Evolutionary conservation across 2,797 vertebrate species (phyloP).

Genomic region (Benthosema pterotum): DNA sequence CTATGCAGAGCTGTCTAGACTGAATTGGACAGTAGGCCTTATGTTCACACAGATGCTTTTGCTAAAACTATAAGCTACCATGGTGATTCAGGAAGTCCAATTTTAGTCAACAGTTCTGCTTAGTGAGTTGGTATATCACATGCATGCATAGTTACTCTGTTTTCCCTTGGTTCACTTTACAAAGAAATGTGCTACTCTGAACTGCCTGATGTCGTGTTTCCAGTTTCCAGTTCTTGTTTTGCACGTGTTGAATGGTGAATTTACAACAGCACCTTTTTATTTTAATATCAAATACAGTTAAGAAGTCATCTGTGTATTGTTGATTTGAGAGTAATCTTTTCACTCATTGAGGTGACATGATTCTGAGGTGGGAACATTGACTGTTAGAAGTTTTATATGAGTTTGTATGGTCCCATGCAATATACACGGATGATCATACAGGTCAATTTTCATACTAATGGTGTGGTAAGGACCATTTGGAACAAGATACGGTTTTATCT

Average conservation of each 20-base stretch:
- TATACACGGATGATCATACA: too few species aligned
- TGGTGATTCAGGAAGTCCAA: neutral
- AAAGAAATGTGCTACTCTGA: neutral
- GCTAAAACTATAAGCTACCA: neutral
- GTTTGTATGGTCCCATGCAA: too few species aligned
- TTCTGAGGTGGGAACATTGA: too few species aligned
- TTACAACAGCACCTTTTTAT: too few species aligned
- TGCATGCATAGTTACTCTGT: neutral
- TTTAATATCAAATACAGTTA: too few species aligned
- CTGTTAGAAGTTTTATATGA: too few species aligned
- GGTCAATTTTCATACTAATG: too few species aligned
- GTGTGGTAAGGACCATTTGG: too few species aligned
- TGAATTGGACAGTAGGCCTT: neutral
- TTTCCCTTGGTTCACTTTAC: neutral
- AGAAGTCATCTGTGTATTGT: neutral
- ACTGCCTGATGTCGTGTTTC: too few species aligned
- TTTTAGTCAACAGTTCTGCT: neutral
- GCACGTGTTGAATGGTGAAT: too few species aligned
- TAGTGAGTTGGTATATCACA: neutral
- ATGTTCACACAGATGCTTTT: neutral
- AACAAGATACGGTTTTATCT: constrained; percentile 58
- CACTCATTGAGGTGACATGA: too few species aligned
- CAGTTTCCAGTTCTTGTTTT: too few species aligned
- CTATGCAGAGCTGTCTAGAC: neutral
- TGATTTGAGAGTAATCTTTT: neutral